Base-by-base conservation (phyloP, 1,140 invertebrate genomes). In the Formica exsecta region DNA sequence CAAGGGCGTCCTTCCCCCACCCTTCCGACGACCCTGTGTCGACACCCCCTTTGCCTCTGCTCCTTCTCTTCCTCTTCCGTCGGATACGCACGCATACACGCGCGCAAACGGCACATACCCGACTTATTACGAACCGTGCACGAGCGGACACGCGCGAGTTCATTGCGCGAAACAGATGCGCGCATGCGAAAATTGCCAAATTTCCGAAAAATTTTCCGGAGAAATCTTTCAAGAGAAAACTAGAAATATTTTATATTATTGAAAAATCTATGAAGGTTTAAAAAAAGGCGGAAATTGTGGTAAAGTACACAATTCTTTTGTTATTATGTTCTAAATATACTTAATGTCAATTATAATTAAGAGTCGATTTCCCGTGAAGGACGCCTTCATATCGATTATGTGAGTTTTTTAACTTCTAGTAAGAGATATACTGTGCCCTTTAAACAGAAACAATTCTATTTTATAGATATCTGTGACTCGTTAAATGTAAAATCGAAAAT, bases 1-100 rank as follows among this genome's bases (percentile, higher is more conserved):
- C 95, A 95, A 95, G 94, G 95, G 94, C 94, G 94, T 88, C 92
- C 93, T 92, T 91, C 91, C 92, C 92, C 92, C 92, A 83, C 86
- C 86, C 90, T 84, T 61, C 86, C 86, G 62, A 65, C 84, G 68
- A 84, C 90, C 86, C 85, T 89, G 89, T 87, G 44, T 25, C 19
- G 70, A 80, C 75, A 81, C 81, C 83, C 79, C 61, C 91, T 77
- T 85, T 88, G 86, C 92, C 92, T 93, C 93, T 93, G 90, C 91
- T 92, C 91, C 74, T 87, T 88, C 92, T 92, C 93, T 92, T 91
- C 90, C 93, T 92, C 92, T 92, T 94, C 92, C 91, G 88, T 84
- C 77, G 70, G 71, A 79, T 59, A 75, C 62, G 74, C 80, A 76
- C 80, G 54, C 51, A 77, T 70, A 71, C 66, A 66, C 36, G 41